Evolutionary conservation across 2,888 invertebrate genomes (phyloP).

Genomic region (Ethmia dodecea): DNA sequence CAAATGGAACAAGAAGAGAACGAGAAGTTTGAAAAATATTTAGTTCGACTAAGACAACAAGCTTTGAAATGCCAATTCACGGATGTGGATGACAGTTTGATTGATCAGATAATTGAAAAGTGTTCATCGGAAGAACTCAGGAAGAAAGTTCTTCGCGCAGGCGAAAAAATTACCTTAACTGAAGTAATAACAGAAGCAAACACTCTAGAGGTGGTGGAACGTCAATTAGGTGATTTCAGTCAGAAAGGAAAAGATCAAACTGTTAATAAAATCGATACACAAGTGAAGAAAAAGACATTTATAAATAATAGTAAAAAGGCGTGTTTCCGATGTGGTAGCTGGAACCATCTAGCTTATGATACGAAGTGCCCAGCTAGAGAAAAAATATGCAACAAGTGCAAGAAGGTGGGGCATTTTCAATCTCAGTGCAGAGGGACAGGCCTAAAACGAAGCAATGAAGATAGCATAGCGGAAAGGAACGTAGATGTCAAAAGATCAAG

Average conservation of each 20-base stretch:
- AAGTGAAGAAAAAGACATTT: neutral
- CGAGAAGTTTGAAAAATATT: conserved; percentile 22
- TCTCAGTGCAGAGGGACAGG: conserved; percentile 2
- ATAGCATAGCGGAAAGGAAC: no score
- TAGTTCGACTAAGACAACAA: conserved; percentile 19
- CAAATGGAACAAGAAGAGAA: conserved; percentile 16
- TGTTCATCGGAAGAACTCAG: conserved; percentile 2
- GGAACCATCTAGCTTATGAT: conserved; percentile 3
- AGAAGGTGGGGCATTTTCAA: conserved; percentile 10
- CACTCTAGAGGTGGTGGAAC: conserved; percentile 6
- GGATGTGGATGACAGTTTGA: conserved; percentile 14
- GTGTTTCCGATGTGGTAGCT: conserved; percentile 11
- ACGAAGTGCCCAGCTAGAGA: conserved; percentile 13
- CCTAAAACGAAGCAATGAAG: no score
- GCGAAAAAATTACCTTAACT: conserved; percentile 9
- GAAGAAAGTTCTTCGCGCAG: conserved; percentile 5
- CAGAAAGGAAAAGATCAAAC: no score
- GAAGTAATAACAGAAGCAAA: conserved; percentile 16
- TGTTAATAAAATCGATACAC: neutral
- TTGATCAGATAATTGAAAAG: conserved; percentile 12
- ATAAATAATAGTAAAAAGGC: neutral
- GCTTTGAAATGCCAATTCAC: conserved; percentile 20
- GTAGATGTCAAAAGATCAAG: no score
- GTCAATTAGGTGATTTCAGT: conserved; percentile 7
- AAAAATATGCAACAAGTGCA: conserved; percentile 10